Conservation (phyloP, 2,797 vertebrate genomes). For the Clangula hyemalis region DNA sequence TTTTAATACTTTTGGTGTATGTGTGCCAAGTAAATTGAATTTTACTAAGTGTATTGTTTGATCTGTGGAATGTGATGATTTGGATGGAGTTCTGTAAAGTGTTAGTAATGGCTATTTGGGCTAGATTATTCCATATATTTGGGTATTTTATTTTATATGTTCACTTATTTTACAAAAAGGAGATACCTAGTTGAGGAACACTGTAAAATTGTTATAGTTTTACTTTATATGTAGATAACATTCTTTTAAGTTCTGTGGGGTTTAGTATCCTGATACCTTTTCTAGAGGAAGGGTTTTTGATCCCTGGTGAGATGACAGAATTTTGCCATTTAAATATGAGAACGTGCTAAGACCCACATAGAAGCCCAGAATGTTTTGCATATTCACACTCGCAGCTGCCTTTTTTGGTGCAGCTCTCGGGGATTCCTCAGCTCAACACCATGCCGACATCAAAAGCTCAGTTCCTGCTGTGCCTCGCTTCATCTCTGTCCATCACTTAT, state of each 20-base stretch:
- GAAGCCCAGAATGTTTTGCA: slow-evolving; percentile 4
- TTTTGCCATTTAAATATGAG: not conserved
- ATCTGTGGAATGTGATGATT: not conserved
- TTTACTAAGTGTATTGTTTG: not conserved
- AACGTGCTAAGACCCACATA: not conserved
- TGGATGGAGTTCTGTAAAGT: not conserved
- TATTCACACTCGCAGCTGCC: not conserved
- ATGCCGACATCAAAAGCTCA: not conserved
- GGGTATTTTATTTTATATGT: not conserved
- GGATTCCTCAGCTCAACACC: slow-evolving; percentile 11
- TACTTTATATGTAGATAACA: not conserved
- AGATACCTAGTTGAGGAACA: not conserved
- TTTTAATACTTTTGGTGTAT: not conserved
- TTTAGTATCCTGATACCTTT: slow-evolving; percentile 1
- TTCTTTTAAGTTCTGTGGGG: not conserved
- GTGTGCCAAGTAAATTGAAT: not conserved
- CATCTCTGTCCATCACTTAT: not conserved
- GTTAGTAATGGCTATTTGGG: not conserved
- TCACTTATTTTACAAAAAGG: not conserved
- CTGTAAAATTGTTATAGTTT: not conserved
- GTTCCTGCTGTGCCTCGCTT: slow-evolving; percentile 8
- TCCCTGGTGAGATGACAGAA: not conserved
- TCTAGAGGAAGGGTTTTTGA: not conserved
- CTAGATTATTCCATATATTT: not conserved
- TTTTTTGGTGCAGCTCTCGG: slow-evolving; percentile 15